Conservation (phyloP, 2,888 invertebrate species). For the Diaphora mendica region DNA sequence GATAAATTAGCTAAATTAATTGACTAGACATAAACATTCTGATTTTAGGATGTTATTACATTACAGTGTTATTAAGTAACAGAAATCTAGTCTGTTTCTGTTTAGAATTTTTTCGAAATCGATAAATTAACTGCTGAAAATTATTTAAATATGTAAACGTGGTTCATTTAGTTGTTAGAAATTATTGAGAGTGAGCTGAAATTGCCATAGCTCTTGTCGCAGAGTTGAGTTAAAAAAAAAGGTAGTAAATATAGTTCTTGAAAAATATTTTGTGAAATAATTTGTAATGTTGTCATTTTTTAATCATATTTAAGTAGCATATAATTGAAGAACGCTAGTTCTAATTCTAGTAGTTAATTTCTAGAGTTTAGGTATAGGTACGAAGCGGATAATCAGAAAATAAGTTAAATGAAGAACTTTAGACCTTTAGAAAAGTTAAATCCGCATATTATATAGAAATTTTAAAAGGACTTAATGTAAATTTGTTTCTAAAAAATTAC, state of each 20-base stretch:
- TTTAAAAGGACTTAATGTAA: neutral
- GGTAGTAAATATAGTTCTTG: constrained; percentile 2
- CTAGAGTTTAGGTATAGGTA: too few species aligned
- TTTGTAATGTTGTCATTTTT: too few species aligned
- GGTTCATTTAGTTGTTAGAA: neutral
- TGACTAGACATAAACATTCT: neutral
- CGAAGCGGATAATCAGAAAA: too few species aligned
- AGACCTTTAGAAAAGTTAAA: too few species aligned
- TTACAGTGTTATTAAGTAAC: neutral
- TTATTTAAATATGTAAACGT: neutral
- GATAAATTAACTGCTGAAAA: neutral
- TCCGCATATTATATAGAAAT: too few species aligned
- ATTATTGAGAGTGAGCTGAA: neutral
- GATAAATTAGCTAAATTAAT: constrained; percentile 14
- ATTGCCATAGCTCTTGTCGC: neutral
- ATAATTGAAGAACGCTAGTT: too few species aligned
- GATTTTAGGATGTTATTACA: neutral
- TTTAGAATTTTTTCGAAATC: neutral
- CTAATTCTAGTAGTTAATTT: too few species aligned
- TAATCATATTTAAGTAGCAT: too few species aligned
- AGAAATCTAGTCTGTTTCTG: neutral
- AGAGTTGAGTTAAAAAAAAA: neutral
- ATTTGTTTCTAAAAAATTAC: constrained; percentile 84
- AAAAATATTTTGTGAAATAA: neutral
- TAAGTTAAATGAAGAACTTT: too few species aligned